A percentile compares a stretch with the other conserved stretches of the same genome.
phyloP scores from a whole-genome alignment of 2,888 invertebrate species.

The Drosophila helvetica region DNA sequence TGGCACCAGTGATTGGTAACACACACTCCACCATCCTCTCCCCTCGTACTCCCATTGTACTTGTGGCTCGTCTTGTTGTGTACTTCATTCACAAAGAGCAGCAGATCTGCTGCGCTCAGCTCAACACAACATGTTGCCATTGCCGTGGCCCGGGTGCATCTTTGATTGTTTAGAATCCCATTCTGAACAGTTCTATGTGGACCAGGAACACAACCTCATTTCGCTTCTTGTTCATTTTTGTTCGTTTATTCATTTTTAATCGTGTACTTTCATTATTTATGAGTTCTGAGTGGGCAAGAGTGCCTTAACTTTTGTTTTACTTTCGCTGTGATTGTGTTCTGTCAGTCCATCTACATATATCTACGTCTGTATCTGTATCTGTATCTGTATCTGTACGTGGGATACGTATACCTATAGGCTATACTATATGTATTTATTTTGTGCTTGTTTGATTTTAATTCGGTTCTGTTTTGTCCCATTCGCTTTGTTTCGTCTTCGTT shows the following conservation, averaged over 20 bases:
- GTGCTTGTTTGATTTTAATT: conserved; percentile 40
- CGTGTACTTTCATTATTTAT: conserved; percentile 33
- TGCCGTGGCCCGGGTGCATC: background rate
- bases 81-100: conserved; percentile 32
- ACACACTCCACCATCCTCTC: background rate
- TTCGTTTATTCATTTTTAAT: background rate
- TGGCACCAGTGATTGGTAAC: conserved; percentile 84
- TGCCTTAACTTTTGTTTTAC: conserved; percentile 15
- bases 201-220: conserved; percentile 16
- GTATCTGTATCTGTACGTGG: conserved; percentile 32
- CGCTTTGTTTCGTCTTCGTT: conserved; percentile 26
- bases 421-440: conserved; percentile 41
- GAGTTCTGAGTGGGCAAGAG: conserved; percentile 40
- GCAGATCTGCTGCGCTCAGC: background rate
- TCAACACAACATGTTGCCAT: background rate
- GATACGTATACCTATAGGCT: conserved; percentile 54
- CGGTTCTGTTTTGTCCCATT: conserved; percentile 37
- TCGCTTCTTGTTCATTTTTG: conserved; percentile 11
- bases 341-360: conserved; percentile 14
- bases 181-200: conserved; percentile 30
- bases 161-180: background rate
- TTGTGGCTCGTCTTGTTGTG: conserved; percentile 18
- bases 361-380: conserved; percentile 8
- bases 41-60: background rate
- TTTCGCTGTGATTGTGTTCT: conserved; percentile 36